phyloP scores from a whole-genome alignment of 2,113 vertebrate genomes.

The Strix uralensis region DNA sequence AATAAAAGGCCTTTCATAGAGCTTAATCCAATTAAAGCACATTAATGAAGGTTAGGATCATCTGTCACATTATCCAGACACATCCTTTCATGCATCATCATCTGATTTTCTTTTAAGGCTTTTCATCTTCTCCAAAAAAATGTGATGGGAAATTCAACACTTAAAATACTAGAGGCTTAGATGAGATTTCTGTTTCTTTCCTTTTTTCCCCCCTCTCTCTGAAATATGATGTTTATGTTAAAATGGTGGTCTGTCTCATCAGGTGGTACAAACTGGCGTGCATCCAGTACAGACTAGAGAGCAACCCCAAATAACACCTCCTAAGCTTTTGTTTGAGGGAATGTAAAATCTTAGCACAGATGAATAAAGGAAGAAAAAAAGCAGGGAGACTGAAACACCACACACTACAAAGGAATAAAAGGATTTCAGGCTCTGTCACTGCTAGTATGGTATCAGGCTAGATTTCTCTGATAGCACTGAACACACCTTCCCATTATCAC shows the following conservation, averaged over 20 bases:
- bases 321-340: background rate
- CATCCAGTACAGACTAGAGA: background rate
- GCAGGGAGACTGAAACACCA: background rate
- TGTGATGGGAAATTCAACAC: conserved; percentile 3
- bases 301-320: background rate
- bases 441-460: background rate
- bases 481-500: background rate
- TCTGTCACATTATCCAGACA: conserved; percentile 63
- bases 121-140: conserved; percentile 38
- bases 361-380: background rate
- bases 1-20: conserved; percentile 55
- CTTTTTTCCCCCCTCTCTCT: accelerated
- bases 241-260: background rate
- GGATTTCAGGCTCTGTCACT: background rate
- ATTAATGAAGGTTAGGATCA: conserved; percentile 63
- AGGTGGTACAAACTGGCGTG: background rate
- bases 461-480: background rate
- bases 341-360: background rate
- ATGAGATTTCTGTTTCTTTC: background rate
- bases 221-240: background rate
- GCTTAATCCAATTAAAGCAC: conserved; percentile 66
- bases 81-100: conserved; percentile 41
- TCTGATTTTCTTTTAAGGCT: conserved; percentile 35
- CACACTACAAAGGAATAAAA: background rate
- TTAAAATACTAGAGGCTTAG: background rate